These are phyloP conservation scores for Physocephala rufipes DNA, from an alignment of 2,888 invertebrate species.

Conservation along the genomic window DNA sequence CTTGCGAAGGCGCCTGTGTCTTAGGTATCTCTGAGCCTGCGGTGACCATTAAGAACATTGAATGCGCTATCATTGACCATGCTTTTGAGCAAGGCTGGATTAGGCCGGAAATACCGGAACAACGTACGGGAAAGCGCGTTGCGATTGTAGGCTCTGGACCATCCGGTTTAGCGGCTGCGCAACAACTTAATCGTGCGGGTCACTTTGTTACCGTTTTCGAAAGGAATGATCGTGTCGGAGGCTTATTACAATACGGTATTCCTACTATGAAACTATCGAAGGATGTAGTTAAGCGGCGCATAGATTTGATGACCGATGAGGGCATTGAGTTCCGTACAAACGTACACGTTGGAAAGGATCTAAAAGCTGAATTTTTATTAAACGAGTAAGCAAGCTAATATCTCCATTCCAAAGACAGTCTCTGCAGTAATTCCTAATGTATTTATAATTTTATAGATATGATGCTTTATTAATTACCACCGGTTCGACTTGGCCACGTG, in stretches of 20 bases:
- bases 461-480: constrained; percentile 91
- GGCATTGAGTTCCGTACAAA: constrained; percentile 90
- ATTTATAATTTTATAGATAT: constrained; percentile 67
- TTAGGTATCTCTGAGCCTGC: constrained; percentile 94
- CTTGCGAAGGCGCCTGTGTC: constrained; percentile 98
- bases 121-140: constrained; percentile 81
- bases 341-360: constrained; percentile 89
- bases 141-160: constrained; percentile 96
- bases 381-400: constrained; percentile 68
- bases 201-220: constrained; percentile 97
- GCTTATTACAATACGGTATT: constrained; percentile 96
- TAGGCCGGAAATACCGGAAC: constrained; percentile 77
- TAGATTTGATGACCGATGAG: constrained; percentile 86
- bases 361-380: constrained; percentile 77
- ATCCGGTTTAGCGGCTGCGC: constrained; percentile 93
- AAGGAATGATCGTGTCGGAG: constrained; percentile 94
- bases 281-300: constrained; percentile 87
- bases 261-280: constrained; percentile 99
- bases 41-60: constrained; percentile 99
- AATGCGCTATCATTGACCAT: constrained; percentile 98
- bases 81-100: constrained; percentile 98
- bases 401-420: neutral
- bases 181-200: constrained; percentile 94
- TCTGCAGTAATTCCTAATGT: neutral
- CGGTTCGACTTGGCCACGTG: constrained; percentile 97